Percentiles rank a stretch among this genome's conserved stretches.
phyloP scores from a whole-genome alignment of 2,888 invertebrate species.

The Priocnemis perturbator region DNA sequence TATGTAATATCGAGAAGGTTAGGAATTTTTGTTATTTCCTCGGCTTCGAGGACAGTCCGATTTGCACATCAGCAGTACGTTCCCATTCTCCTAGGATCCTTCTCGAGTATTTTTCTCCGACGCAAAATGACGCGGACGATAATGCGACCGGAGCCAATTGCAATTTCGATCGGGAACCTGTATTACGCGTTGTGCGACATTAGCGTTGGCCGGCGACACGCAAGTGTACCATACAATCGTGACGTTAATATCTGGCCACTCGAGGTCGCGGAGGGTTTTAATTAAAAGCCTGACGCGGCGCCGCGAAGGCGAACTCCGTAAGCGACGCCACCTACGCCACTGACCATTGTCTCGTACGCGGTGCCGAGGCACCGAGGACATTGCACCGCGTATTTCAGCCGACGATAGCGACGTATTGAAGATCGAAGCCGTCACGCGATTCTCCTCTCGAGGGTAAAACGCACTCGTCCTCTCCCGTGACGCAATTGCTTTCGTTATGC shows the following conservation, averaged over 20 bases:
- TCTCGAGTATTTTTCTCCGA: background rate
- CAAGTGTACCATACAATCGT: slow-evolving; percentile 42
- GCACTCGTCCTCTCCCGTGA: background rate
- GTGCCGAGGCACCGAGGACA: slow-evolving; percentile 29
- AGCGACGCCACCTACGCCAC: slow-evolving; percentile 44
- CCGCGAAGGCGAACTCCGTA: slow-evolving; percentile 42
- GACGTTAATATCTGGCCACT: slow-evolving; percentile 34
- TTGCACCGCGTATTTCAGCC: slow-evolving; percentile 30
- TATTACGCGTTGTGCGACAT: slow-evolving; percentile 1
- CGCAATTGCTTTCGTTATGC: too few species aligned
- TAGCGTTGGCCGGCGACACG: slow-evolving; percentile 14
- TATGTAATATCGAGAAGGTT: too few species aligned
- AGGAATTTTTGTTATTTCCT: too few species aligned
- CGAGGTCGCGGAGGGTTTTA: slow-evolving; percentile 38
- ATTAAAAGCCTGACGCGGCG: slow-evolving; percentile 54
- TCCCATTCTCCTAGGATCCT: background rate
- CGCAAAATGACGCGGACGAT: background rate
- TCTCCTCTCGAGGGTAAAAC: slow-evolving; percentile 2
- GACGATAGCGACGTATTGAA: slow-evolving; percentile 25
- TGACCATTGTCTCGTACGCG: slow-evolving; percentile 41
- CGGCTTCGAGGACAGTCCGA: too few species aligned
- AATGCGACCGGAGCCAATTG: background rate
- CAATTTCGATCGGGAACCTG: background rate
- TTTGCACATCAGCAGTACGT: too few species aligned
- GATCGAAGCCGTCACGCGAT: background rate